Conservation (phyloP, 2,888 invertebrate genomes). For the Odontothrips loti region DNA sequence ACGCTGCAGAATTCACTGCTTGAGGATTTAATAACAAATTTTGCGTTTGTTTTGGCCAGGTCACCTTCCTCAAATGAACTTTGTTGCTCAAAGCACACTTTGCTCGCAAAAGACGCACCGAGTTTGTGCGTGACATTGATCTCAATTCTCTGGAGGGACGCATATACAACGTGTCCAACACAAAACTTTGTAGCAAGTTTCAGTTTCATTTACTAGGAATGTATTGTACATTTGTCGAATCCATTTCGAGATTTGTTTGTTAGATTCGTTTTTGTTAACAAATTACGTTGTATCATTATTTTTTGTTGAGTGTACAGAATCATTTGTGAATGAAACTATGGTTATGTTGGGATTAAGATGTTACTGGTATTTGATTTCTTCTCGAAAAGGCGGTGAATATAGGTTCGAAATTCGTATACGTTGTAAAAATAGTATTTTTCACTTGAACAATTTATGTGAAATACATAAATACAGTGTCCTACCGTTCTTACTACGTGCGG, state of each 20-base stretch:
- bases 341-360: not conserved
- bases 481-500: not conserved
- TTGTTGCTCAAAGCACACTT: constrained; percentile 10
- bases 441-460: not conserved
- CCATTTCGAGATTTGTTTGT: constrained; percentile 5
- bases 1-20: no score
- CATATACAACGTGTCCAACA: not conserved
- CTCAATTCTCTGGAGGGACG: not conserved
- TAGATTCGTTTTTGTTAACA: constrained; percentile 23
- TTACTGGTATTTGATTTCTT: not conserved
- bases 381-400: not conserved
- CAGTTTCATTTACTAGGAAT: not conserved
- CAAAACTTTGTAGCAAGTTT: not conserved
- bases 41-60: not conserved
- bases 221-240: constrained; percentile 11
- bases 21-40: not conserved
- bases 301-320: constrained; percentile 15
- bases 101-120: not conserved
- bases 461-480: not conserved
- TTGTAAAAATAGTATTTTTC: not conserved
- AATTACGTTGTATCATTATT: constrained; percentile 25
- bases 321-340: not conserved
- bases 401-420: no score
- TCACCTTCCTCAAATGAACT: not conserved
- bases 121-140: not conserved